Conservation (phyloP, 2,797 vertebrate species). For the Eremophila alpestris region DNA sequence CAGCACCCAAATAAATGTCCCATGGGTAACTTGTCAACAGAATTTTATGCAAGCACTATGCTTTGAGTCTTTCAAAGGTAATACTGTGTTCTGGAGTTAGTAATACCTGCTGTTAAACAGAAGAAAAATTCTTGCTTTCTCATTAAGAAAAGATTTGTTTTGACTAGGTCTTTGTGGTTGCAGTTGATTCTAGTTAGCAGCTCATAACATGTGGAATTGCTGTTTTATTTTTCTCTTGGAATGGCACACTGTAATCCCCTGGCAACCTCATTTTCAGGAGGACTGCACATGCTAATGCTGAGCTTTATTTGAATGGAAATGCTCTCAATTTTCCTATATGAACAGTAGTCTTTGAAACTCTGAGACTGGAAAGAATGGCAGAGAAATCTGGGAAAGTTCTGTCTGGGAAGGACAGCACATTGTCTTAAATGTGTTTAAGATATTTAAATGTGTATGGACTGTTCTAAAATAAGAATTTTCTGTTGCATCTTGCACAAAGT, state of each 20-base stretch:
- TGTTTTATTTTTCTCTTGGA: slow-evolving; percentile 6
- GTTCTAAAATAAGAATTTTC: neutral
- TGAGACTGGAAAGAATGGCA: neutral
- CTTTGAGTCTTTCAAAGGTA: neutral
- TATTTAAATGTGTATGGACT: neutral
- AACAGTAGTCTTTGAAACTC: neutral
- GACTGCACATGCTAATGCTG: neutral
- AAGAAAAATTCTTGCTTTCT: neutral
- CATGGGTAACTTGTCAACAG: neutral
- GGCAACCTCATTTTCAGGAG: slow-evolving; percentile 39
- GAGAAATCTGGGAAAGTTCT: neutral
- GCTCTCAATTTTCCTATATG: neutral
- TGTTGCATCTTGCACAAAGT: neutral
- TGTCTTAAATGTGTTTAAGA: neutral
- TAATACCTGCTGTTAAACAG: neutral
- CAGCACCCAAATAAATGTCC: neutral
- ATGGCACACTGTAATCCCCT: slow-evolving; percentile 14
- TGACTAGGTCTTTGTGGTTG: neutral
- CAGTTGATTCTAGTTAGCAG: neutral
- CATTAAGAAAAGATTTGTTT: neutral
- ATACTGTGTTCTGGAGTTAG: neutral
- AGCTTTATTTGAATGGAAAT: slow-evolving; percentile 29
- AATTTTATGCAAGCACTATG: neutral
- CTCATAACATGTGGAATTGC: neutral
- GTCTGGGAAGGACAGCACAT: neutral